phyloP scores from a whole-genome alignment of 2,797 vertebrate genomes.

The Leuciscus waleckii region DNA sequence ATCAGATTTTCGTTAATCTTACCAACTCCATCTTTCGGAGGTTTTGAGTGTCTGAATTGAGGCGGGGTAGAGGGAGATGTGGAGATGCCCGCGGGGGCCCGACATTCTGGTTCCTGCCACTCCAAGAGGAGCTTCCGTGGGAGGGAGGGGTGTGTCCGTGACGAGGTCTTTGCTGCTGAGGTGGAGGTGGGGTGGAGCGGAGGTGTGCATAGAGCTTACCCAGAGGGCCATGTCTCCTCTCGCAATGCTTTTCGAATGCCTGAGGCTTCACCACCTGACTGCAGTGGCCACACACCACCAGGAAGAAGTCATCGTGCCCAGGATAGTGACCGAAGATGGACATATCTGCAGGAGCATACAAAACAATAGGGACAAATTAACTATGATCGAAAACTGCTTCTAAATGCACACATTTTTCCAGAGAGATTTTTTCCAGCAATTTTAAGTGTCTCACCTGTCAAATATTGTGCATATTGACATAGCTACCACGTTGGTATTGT shows the following conservation, averaged over 20 bases:
- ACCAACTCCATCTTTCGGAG: slow-evolving; percentile 88
- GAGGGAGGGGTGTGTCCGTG: slow-evolving; percentile 81
- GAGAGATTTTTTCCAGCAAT: neutral
- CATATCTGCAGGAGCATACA: slow-evolving; percentile 82
- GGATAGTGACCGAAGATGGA: slow-evolving; percentile 94
- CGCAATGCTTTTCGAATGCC: slow-evolving; percentile 95
- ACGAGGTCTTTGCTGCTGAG: slow-evolving; percentile 80
- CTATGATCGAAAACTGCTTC: neutral
- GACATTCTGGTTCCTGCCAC: slow-evolving; percentile 66
- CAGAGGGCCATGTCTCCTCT: slow-evolving; percentile 89
- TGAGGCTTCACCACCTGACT: slow-evolving; percentile 95
- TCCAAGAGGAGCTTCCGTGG: slow-evolving; percentile 77
- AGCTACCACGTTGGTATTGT: neutral
- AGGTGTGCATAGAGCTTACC: slow-evolving; percentile 85
- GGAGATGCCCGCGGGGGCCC: slow-evolving; percentile 77
- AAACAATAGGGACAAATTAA: neutral
- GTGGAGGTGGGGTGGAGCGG: slow-evolving; percentile 75
- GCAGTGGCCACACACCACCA: slow-evolving; percentile 95
- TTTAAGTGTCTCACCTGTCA: neutral
- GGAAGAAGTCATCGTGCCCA: slow-evolving; percentile 92
- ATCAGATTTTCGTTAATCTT: slow-evolving; percentile 63
- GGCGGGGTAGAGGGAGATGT: slow-evolving; percentile 81
- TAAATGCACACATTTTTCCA: neutral
- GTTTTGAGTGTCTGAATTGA: slow-evolving; percentile 84
- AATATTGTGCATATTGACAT: neutral